A percentile compares a stretch with the other conserved stretches of the same genome.
These are phyloP conservation scores for Cherax destructor DNA, from an alignment of 1,140 invertebrate species.

Conservation along the genomic window DNA sequence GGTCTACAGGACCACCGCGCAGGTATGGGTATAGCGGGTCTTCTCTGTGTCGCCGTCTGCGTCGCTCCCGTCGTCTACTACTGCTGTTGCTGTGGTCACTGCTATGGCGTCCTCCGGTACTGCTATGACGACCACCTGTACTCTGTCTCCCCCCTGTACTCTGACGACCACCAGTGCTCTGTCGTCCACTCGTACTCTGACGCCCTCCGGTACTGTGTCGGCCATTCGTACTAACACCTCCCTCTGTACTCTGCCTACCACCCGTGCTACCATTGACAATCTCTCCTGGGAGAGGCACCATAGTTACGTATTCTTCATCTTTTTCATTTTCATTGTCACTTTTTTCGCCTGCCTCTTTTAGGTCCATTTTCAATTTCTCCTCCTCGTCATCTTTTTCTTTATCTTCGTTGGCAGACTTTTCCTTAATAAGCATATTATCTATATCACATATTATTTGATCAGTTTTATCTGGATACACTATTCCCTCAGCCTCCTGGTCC, in stretches of 20 bases:
- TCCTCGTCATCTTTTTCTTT: constrained; percentile 48
- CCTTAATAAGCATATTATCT: constrained; percentile 38
- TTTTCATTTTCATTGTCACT: constrained; percentile 46
- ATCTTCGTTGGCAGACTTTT: constrained; percentile 25
- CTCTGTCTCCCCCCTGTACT: constrained; percentile 63
- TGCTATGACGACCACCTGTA: constrained; percentile 63
- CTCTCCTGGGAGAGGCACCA: constrained; percentile 53
- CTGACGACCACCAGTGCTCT: constrained; percentile 60
- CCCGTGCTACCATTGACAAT: constrained; percentile 32
- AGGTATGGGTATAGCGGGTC: constrained; percentile 71
- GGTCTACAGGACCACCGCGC: constrained; percentile 72
- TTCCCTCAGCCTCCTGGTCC: constrained; percentile 2
- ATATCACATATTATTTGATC: constrained; percentile 26
- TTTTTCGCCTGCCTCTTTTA: constrained; percentile 6
- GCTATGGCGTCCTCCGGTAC: constrained; percentile 60
- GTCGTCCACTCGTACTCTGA: constrained; percentile 53
- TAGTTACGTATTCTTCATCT: constrained; percentile 56
- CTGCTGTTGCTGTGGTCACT: constrained; percentile 64
- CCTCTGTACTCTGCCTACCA: constrained; percentile 25
- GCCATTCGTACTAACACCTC: constrained; percentile 25
- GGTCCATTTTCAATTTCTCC: constrained; percentile 39
- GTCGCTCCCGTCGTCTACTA: constrained; percentile 43
- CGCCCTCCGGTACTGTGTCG: constrained; percentile 47
- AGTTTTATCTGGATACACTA: constrained; percentile 17
- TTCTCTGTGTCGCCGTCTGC: constrained; percentile 60